Percentiles rank a stretch among this genome's conserved stretches.
These are phyloP conservation scores for Mesorhabditis sp. DNA, from an alignment of 2,888 invertebrate species.

Conservation along the genomic window DNA sequence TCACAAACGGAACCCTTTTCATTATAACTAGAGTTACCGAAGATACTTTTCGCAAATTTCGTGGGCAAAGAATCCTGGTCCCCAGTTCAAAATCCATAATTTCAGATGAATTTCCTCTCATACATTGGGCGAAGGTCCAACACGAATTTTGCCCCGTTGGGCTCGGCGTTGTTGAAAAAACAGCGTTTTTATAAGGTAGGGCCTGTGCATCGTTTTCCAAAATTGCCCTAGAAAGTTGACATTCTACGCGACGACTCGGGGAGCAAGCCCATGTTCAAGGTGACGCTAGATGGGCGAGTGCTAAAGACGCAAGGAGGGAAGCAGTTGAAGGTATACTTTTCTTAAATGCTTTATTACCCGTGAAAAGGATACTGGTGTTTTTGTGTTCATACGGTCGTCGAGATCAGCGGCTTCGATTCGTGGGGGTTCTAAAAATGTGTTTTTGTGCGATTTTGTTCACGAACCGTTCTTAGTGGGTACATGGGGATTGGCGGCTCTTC, in stretches of 20 bases:
- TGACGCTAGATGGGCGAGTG: constrained; percentile 41
- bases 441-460: not conserved
- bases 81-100: not conserved
- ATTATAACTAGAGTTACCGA: too few relatives aligned
- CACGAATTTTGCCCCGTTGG: constrained; percentile 13
- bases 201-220: not conserved
- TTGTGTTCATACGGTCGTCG: not conserved
- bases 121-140: constrained; percentile 16
- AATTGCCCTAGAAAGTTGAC: constrained; percentile 27
- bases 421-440: not conserved
- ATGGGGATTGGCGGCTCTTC: not conserved
- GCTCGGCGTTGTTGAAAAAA: constrained; percentile 33
- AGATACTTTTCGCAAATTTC: too few relatives aligned
- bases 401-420: not conserved
- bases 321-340: constrained; percentile 33
- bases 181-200: constrained; percentile 35
- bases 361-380: not conserved
- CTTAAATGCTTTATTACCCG: constrained; percentile 3
- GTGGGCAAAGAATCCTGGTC: too few relatives aligned
- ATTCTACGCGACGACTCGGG: constrained; percentile 27
- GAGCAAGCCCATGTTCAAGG: constrained; percentile 24
- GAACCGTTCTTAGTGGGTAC: not conserved
- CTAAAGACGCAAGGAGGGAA: constrained; percentile 45
- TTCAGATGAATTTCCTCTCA: not conserved
- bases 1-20: too few relatives aligned